Evolutionary conservation across 2,797 vertebrate species (phyloP).

Genomic region (Lemur catta): DNA sequence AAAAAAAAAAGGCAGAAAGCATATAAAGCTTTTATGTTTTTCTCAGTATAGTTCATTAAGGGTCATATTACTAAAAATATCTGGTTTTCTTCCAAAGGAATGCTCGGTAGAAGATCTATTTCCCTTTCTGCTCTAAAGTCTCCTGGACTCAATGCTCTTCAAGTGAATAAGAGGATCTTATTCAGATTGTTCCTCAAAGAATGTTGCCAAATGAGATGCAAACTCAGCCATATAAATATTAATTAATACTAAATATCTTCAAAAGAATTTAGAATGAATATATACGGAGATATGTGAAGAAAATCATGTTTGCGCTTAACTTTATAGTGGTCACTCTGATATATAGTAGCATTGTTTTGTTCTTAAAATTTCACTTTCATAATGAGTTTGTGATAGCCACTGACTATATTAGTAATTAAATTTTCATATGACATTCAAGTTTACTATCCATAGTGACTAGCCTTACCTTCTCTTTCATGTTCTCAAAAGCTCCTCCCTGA

Average conservation of each 20-base stretch:
- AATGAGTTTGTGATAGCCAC: background rate
- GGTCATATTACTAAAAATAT: background rate
- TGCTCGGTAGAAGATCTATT: background rate
- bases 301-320: background rate
- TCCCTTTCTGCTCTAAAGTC: background rate
- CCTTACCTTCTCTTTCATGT: slow-evolving; percentile 98
- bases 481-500: slow-evolving; percentile 94
- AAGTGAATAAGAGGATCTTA: slow-evolving; percentile 24
- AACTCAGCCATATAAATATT: background rate
- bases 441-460: background rate
- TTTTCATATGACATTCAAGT: slow-evolving; percentile 36
- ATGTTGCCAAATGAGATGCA: slow-evolving; percentile 7
- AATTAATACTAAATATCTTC: background rate
- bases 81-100: slow-evolving; percentile 26
- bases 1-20: background rate
- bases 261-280: slow-evolving; percentile 24
- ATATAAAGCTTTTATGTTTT: slow-evolving; percentile 4
- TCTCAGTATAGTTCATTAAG: background rate
- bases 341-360: background rate
- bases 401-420: background rate
- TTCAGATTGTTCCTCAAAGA: background rate
- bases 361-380: background rate
- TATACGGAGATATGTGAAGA: background rate
- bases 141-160: background rate
- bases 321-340: background rate